These are phyloP conservation scores for Brevipalpus yothersi DNA, from an alignment of 1,140 invertebrate species.

Conservation along the genomic window DNA sequence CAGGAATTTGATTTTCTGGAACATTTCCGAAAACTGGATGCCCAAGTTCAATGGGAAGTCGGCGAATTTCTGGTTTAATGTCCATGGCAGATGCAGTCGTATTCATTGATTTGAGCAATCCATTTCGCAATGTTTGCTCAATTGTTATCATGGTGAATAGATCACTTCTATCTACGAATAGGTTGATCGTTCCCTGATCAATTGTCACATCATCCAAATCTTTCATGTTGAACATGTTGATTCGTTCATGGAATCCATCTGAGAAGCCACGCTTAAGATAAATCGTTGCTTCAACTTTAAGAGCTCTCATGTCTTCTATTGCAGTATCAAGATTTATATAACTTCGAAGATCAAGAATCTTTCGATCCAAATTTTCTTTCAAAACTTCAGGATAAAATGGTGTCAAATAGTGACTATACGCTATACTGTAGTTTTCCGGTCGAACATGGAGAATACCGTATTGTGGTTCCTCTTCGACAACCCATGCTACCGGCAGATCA, in stretches of 20 bases:
- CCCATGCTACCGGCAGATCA: slow-evolving; percentile 51
- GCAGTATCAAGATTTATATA: neutral
- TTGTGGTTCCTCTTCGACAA: slow-evolving; percentile 21
- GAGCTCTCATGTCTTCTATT: slow-evolving; percentile 6
- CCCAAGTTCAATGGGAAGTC: neutral
- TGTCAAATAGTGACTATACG: neutral
- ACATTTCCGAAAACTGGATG: neutral
- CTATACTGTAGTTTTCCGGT: neutral
- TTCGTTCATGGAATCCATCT: slow-evolving; percentile 1
- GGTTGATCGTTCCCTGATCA: neutral
- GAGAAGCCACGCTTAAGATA: slow-evolving; percentile 6
- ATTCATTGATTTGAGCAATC: neutral
- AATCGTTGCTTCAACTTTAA: slow-evolving; percentile 9
- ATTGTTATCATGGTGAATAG: neutral
- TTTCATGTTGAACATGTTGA: neutral
- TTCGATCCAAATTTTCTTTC: neutral
- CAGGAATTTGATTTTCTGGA: no score
- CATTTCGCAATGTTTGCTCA: neutral
- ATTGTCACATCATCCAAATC: neutral
- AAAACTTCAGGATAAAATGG: neutral
- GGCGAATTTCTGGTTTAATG: neutral
- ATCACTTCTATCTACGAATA: neutral
- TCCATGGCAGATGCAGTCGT: neutral
- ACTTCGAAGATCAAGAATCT: neutral
- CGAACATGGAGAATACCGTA: neutral